These are phyloP conservation scores for Eupithecia subumbrata DNA, from an alignment of 2,888 invertebrate species.

Conservation along the genomic window DNA sequence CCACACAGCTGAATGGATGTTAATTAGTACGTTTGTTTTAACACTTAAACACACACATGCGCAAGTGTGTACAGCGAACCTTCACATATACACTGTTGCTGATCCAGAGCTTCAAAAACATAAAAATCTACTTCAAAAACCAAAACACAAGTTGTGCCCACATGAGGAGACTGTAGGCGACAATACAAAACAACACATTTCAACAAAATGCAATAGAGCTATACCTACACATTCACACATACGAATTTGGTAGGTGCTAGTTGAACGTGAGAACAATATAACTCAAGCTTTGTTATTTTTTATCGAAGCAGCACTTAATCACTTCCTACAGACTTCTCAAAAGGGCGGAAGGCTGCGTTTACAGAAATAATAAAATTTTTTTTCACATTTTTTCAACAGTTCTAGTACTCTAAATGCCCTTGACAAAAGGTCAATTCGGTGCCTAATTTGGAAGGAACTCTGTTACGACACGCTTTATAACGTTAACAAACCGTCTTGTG, in stretches of 20 bases:
- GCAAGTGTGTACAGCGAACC: conserved; percentile 54
- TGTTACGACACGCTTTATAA: conserved; percentile 68
- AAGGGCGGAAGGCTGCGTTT: conserved; percentile 80
- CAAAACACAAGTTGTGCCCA: conserved; percentile 35
- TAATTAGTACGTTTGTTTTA: conserved; percentile 80
- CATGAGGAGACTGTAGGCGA: conserved; percentile 42
- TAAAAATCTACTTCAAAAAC: conserved; percentile 45
- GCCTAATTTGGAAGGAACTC: conserved; percentile 63
- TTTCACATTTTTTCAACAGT: conserved; percentile 71
- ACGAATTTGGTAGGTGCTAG: conserved; percentile 62
- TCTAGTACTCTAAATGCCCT: conserved; percentile 61
- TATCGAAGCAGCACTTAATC: conserved; percentile 74
- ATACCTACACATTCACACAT: conserved; percentile 62
- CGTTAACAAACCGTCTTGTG: conserved; percentile 63
- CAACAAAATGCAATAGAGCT: conserved; percentile 47
- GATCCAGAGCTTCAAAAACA: conserved; percentile 56
- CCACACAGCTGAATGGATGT: conserved; percentile 77
- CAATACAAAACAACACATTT: conserved; percentile 45
- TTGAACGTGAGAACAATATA: conserved; percentile 71
- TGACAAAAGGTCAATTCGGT: conserved; percentile 74
- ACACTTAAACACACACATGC: conserved; percentile 62
- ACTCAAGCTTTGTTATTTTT: conserved; percentile 71
- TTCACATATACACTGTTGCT: conserved; percentile 62
- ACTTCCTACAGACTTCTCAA: conserved; percentile 76
- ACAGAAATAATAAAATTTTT: conserved; percentile 79